Evolutionary conservation across 2,113 vertebrate genomes (phyloP), one percentile per base, ranked within the genome.

Genomic region (Heloderma charlesbogerti): DNA sequence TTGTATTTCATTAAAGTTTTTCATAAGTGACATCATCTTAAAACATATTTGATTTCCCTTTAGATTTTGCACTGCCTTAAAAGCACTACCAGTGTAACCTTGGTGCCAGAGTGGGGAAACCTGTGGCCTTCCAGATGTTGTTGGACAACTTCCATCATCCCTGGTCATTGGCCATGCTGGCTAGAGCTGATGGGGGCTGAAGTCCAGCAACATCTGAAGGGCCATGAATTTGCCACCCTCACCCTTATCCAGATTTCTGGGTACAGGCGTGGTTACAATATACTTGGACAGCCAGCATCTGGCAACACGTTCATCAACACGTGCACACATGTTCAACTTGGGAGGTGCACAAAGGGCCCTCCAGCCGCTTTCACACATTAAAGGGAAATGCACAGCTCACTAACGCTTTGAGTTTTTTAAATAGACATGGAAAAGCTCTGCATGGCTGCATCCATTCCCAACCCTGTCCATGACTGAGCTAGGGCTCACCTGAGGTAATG

Each of bases 401-500:
- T 54, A 16, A 81, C 12, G 48, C 51, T 63, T 60, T 60, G 5
- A 77, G 18, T 27, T 78, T 63, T 6, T 87, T 31, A 43, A 37
- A 69, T 60, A 66, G 16, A n/a, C 31, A 40, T 7, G 5, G 40
- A 51, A 54, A 81, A 29, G 7, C 16, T 54, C n/a, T 63, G 6
- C 10, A 31, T 37, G 67, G 6, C 16, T 12, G 18, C 18, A 10
- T 2, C 31, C 7, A 54, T 22, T 51, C 45, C 8, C 15, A 72
- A 51, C 43, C n/a, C 5, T 72, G 16, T 54, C 67, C 34, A 31
- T 15, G 9, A 25, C 12, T 15, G 0, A 27, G 10, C 4, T 3
- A 57, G 2, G 13, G 6, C 88, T 93, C 97, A 98, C 98, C 97
- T 98, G 98, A 66, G 98, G 98, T 57, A 97, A 90, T 3, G 71